Conservation (phyloP, 2,888 invertebrate genomes). For the Smittia aterrima region DNA sequence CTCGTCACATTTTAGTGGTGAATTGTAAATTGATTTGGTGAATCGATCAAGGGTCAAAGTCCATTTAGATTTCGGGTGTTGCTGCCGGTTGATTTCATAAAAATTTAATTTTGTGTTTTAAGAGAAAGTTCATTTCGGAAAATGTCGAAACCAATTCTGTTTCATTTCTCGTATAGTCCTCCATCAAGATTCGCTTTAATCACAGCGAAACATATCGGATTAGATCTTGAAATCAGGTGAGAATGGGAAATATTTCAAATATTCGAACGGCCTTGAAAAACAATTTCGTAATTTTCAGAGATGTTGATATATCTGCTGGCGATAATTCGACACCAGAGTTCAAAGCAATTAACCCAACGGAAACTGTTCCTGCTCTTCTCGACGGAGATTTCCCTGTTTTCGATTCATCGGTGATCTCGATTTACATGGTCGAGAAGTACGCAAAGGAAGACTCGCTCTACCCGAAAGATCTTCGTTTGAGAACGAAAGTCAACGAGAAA, state of each 20-base stretch:
- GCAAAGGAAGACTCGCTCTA: constrained; percentile 57
- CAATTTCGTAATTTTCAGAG: neutral
- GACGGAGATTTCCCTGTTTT: constrained; percentile 55
- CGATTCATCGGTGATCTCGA: constrained; percentile 52
- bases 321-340: neutral
- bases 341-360: constrained; percentile 54
- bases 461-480: constrained; percentile 56
- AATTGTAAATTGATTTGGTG: neutral
- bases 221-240: neutral
- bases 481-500: constrained; percentile 57
- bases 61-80: neutral
- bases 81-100: neutral
- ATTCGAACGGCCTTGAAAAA: neutral
- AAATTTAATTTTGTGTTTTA: neutral
- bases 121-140: neutral
- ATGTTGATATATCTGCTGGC: neutral
- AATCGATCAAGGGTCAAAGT: neutral
- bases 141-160: constrained; percentile 2
- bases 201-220: neutral
- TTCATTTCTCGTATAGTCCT: neutral
- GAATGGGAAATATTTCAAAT: neutral
- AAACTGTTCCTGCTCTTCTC: constrained; percentile 55
- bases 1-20: neutral
- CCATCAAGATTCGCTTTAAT: constrained; percentile 9
- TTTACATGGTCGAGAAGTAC: constrained; percentile 59